phyloP scores from a whole-genome alignment of 2,113 vertebrate species.

The Arizona elegans region DNA sequence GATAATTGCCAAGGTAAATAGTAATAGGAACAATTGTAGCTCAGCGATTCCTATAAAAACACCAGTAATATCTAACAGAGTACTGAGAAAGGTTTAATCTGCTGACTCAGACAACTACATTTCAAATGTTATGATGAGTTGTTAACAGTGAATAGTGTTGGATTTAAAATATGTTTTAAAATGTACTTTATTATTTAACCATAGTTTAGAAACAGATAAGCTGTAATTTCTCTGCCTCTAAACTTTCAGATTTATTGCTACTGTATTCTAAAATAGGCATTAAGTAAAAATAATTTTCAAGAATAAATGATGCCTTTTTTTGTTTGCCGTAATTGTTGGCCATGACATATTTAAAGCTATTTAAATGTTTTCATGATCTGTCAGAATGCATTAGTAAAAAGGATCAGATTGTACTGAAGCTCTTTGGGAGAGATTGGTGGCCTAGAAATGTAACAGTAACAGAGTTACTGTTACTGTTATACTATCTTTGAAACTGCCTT shows the following conservation, averaged over 20 bases:
- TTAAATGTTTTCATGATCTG: slow-evolving; percentile 53
- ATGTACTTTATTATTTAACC: slow-evolving; percentile 12
- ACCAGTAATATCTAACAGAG: slow-evolving; percentile 11
- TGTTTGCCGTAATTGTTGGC: slow-evolving; percentile 14
- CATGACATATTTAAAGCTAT: slow-evolving; percentile 52
- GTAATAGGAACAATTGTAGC: slow-evolving; percentile 27
- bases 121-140: slow-evolving; percentile 46
- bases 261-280: neutral
- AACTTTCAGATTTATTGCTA: neutral
- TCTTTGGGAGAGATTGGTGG: neutral
- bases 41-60: slow-evolving; percentile 31
- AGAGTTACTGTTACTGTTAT: no score
- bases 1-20: slow-evolving; percentile 25
- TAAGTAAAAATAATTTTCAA: slow-evolving; percentile 15
- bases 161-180: slow-evolving; percentile 45
- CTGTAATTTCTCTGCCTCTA: neutral
- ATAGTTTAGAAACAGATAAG: neutral
- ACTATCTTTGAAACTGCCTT: no score
- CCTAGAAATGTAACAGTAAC: neutral
- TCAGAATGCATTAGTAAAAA: slow-evolving; percentile 13
- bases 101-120: slow-evolving; percentile 16
- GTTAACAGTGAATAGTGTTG: neutral
- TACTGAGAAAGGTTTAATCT: neutral
- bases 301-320: neutral
- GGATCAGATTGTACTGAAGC: neutral